Evolutionary conservation across 2,113 vertebrate genomes (phyloP).

Genomic region (Lates calcarifer): DNA sequence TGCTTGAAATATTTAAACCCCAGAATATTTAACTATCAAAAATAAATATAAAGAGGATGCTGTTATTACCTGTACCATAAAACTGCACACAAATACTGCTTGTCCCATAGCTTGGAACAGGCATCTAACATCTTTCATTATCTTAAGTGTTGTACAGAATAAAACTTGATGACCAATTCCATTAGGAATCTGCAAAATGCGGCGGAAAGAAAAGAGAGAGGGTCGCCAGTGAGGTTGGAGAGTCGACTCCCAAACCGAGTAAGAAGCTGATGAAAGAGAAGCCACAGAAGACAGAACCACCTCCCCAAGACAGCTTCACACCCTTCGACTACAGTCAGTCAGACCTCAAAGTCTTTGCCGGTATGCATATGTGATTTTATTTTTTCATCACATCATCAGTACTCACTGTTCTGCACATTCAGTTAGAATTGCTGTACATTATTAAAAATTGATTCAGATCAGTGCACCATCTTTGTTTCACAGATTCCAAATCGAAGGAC

Average conservation of each 20-base stretch:
- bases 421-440: neutral
- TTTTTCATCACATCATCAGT: neutral
- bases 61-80: neutral
- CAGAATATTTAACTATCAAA: neutral
- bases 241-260: conserved; percentile 82
- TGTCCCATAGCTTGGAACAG: neutral
- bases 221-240: conserved; percentile 72
- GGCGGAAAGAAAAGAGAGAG: conserved; percentile 87
- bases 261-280: conserved; percentile 88
- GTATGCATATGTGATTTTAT: conserved; percentile 76
- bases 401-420: neutral
- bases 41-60: neutral
- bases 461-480: neutral
- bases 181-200: conserved; percentile 83
- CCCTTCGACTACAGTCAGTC: conserved; percentile 96
- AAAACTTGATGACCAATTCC: conserved; percentile 26
- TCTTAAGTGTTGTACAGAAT: neutral
- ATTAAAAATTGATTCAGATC: neutral
- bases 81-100: neutral
- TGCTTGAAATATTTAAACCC: neutral
- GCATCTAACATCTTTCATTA: neutral
- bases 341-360: conserved; percentile 92
- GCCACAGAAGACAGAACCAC: conserved; percentile 60
- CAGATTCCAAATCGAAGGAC: conserved; percentile 84
- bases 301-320: conserved; percentile 81